Percentiles rank a stretch among this genome's conserved stretches.
phyloP scores from a whole-genome alignment of 2,113 vertebrate genomes.

The Saccopteryx bilineata region DNA sequence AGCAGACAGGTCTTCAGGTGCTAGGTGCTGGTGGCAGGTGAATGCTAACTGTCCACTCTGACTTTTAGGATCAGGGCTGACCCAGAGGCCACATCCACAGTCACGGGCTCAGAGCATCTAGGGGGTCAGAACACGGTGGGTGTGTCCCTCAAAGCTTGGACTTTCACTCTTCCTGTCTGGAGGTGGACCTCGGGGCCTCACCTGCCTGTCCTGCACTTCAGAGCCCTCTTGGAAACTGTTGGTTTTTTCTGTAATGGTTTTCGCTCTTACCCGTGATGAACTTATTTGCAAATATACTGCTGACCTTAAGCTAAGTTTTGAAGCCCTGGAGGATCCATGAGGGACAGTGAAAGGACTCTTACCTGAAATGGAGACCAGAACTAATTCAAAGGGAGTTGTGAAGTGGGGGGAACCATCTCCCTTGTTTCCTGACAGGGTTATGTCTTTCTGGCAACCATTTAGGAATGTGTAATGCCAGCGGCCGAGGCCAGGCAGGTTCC shows the following conservation, averaged over 20 bases:
- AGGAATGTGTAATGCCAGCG: background rate
- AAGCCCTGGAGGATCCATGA: background rate
- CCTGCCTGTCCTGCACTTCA: background rate
- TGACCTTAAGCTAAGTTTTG: background rate
- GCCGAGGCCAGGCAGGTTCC: too few relatives aligned
- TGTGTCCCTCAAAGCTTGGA: background rate
- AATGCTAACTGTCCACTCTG: background rate
- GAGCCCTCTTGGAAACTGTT: background rate
- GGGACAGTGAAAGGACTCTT: background rate
- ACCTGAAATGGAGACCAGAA: background rate
- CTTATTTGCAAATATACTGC: background rate
- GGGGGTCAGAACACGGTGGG: fast-evolving
- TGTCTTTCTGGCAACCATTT: background rate
- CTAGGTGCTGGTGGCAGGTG: background rate
- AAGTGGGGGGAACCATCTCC: background rate
- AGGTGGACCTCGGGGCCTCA: background rate
- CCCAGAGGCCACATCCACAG: too few relatives aligned
- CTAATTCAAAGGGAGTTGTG: background rate
- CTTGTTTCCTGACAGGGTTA: background rate
- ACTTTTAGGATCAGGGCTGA: background rate
- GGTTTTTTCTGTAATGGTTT: background rate
- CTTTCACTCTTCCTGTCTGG: background rate
- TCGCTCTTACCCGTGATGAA: background rate
- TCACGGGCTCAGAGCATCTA: background rate
- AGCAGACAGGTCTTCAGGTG: background rate